Evolutionary conservation across 2,113 vertebrate genomes (phyloP), one percentile per base, ranked within the genome.

Genomic region (Corapipo altera): DNA sequence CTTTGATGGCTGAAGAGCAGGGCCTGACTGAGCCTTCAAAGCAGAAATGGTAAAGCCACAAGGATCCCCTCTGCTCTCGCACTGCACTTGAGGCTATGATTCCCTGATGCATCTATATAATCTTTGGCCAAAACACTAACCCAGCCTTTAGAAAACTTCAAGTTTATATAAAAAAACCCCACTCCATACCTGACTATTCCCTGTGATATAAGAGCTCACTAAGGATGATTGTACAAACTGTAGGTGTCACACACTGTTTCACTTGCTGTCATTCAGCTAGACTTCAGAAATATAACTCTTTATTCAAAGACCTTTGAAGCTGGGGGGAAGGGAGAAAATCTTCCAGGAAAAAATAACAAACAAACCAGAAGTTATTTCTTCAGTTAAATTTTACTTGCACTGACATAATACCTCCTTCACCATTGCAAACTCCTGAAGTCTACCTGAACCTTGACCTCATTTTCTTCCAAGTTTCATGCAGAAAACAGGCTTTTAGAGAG

Each of bases 301-400:
- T 51, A 88, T 59, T 93, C 79, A 86, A 93, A 86, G 76, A 64
- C 39, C 41, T 44, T 79, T 74, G 57, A 90, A 96, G 20, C 20
- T 7, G n/a, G 21, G 6, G 8, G n/a, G 24, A 15, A 51, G 8
- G 11, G 14, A 12, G 19, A 9, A 20, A 35, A 74, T 44, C 28
- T 87, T 43, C 49, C 19, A 69, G 52, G 62, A 23, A 57, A 44
- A 70, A 59, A 41, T 15, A 1, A 8, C 27, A 84, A 90, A 35
- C 32, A 55, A 55, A 49, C 33, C 10, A 80, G 26, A 76, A 90
- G 67, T 71, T 48, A 86, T 61, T 75, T 78, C 62, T 91, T 75
- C 49, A 49, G 76, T 92, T 94, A 92, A 87, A 84, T 84, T 95
- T 96, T 92, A 88, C 61, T 91, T 73, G 35, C 15, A 61, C 13